Evolutionary conservation across 2,888 invertebrate genomes (phyloP).

Genomic region (Drosophila birchii): DNA sequence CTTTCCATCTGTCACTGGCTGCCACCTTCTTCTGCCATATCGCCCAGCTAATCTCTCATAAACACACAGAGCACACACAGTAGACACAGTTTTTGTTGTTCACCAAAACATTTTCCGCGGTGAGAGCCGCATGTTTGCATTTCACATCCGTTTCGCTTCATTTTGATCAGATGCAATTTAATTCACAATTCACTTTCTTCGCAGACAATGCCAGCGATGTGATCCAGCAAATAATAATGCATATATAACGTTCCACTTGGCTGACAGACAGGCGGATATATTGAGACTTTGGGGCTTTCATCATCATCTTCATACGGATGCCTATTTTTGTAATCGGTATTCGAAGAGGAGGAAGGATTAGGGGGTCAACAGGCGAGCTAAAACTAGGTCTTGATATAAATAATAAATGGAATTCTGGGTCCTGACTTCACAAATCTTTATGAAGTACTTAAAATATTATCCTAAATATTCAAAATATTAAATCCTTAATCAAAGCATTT

Average conservation of each 20-base stretch:
- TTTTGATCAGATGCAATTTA: constrained; percentile 66
- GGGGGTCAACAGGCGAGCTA: background rate
- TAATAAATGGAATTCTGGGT: background rate
- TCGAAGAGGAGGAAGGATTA: background rate
- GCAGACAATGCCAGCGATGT: constrained; percentile 43
- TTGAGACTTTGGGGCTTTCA: constrained; percentile 49
- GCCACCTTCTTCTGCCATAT: background rate
- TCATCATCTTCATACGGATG: constrained; percentile 70
- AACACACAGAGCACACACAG: constrained; percentile 25
- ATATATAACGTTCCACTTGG: constrained; percentile 71
- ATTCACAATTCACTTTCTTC: constrained; percentile 58
- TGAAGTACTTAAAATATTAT: background rate
- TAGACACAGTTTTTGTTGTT: constrained; percentile 15
- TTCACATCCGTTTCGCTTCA: constrained; percentile 73
- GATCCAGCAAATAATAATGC: constrained; percentile 48
- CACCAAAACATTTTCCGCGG: constrained; percentile 20
- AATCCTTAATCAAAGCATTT: fast-evolving
- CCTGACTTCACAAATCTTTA: background rate
- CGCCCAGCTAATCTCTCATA: constrained; percentile 49
- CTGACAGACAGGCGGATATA: constrained; percentile 45
- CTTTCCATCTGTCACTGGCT: constrained; percentile 71
- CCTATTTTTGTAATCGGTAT: constrained; percentile 45
- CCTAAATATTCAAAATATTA: background rate
- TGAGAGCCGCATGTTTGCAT: constrained; percentile 31
- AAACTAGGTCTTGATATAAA: background rate